Conservation (phyloP, 64 coral and sea anemone genomes). For the Pocillopora verrucosa region DNA sequence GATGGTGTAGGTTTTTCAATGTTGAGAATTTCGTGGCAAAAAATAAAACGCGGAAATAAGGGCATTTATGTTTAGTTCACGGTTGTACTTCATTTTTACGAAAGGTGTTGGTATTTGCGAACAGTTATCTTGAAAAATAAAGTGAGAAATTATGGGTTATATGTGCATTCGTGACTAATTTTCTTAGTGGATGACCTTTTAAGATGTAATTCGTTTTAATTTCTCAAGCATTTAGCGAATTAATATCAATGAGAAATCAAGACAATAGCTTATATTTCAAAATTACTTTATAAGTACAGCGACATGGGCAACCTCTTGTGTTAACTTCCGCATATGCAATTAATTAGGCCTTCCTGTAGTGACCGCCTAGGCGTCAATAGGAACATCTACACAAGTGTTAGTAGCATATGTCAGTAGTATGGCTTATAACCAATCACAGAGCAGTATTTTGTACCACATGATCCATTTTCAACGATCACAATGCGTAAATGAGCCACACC, state of each 20-base stretch:
- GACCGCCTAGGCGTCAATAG: no score
- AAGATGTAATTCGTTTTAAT: not conserved
- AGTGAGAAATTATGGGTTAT: not conserved
- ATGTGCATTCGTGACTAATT: not conserved
- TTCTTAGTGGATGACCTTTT: not conserved
- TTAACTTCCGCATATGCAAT: no score
- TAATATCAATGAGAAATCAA: not conserved
- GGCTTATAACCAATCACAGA: no score
- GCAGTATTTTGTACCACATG: no score
- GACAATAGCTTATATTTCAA: not conserved
- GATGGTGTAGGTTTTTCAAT: not conserved
- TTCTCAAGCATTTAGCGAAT: slow-evolving; percentile 7
- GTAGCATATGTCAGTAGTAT: no score
- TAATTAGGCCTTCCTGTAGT: no score
- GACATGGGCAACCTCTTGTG: no score
- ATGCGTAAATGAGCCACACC: no score
- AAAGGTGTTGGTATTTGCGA: not conserved
- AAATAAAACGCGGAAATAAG: slow-evolving; percentile 6
- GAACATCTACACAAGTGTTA: no score
- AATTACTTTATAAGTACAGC: not conserved
- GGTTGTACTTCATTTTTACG: not conserved
- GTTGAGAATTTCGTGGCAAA: not conserved
- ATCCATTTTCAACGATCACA: no score
- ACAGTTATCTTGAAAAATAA: not conserved
- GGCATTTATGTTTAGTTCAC: not conserved